A percentile compares a stretch with the other conserved stretches of the same genome.
Conservation (phyloP, 2,797 vertebrate species). For the Allenopithecus nigroviridis region DNA sequence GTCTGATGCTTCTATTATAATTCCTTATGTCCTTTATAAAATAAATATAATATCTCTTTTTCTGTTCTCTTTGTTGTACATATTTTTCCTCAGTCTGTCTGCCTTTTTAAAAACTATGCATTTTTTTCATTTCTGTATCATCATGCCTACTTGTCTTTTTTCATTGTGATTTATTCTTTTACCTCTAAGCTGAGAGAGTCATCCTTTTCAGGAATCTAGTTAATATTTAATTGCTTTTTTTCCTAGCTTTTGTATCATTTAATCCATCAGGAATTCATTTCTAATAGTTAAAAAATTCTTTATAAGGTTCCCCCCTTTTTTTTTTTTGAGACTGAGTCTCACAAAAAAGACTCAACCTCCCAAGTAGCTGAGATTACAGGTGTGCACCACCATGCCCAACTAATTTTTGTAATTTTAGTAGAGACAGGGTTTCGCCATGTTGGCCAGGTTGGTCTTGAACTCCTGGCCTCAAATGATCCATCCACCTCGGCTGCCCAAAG, state of each 20-base stretch:
- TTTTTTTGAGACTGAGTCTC: background rate
- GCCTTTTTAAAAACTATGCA: background rate
- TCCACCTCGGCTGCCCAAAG: background rate
- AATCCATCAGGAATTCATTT: background rate
- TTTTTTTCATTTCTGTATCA: background rate
- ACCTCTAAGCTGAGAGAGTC: background rate
- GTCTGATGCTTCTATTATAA: background rate
- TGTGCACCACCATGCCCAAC: background rate
- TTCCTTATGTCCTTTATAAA: background rate
- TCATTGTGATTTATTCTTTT: background rate
- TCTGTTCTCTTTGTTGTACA: background rate
- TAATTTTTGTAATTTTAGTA: background rate
- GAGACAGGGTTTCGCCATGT: background rate
- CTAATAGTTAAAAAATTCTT: background rate
- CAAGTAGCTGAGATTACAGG: background rate
- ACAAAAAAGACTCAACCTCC: background rate
- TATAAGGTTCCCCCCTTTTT: background rate
- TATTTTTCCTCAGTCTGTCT: background rate
- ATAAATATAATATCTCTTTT: background rate
- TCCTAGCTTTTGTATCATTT: background rate
- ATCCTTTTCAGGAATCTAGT: background rate
- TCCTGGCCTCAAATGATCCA: background rate
- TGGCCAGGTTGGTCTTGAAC: background rate
- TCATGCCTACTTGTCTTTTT: background rate
- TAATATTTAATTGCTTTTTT: background rate